Evolutionary conservation across 2,797 vertebrate species (phyloP).

Genomic region (Sebastes paucispinis): DNA sequence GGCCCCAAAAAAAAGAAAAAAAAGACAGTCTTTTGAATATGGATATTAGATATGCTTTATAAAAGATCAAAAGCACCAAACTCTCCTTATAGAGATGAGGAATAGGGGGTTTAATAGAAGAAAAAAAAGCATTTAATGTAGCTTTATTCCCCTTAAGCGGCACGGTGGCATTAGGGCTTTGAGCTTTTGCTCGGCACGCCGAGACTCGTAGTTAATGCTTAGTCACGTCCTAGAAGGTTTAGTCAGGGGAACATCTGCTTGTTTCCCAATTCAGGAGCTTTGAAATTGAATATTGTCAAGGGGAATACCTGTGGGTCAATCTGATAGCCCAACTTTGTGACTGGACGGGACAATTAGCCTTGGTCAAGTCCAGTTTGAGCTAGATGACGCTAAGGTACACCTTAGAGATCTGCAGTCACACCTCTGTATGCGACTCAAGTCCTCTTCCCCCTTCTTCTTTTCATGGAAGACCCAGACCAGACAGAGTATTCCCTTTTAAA

Average conservation of each 20-base stretch:
- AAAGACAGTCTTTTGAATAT: slow-evolving; percentile 49
- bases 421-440: neutral
- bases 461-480: slow-evolving; percentile 1
- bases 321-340: slow-evolving; percentile 14
- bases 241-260: slow-evolving; percentile 42
- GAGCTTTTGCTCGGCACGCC: slow-evolving; percentile 46
- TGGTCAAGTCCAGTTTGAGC: slow-evolving; percentile 16
- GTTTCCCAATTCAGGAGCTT: slow-evolving; percentile 35
- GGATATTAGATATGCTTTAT: slow-evolving; percentile 63
- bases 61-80: slow-evolving; percentile 62
- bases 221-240: slow-evolving; percentile 59
- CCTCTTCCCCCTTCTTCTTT: neutral
- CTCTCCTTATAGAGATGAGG: slow-evolving; percentile 54
- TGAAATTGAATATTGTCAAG: slow-evolving; percentile 2
- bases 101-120: slow-evolving; percentile 47
- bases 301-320: slow-evolving; percentile 20
- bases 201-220: slow-evolving; percentile 58
- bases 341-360: neutral
- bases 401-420: neutral
- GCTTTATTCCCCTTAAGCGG: slow-evolving; percentile 56
- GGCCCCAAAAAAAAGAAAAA: neutral
- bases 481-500: slow-evolving; percentile 25
- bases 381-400: neutral
- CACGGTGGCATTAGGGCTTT: slow-evolving; percentile 41
- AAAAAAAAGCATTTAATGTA: slow-evolving; percentile 55